Evolutionary conservation across 2,113 vertebrate genomes (phyloP), one percentile per base, ranked within the genome.

Genomic region (Albula goreensis): DNA sequence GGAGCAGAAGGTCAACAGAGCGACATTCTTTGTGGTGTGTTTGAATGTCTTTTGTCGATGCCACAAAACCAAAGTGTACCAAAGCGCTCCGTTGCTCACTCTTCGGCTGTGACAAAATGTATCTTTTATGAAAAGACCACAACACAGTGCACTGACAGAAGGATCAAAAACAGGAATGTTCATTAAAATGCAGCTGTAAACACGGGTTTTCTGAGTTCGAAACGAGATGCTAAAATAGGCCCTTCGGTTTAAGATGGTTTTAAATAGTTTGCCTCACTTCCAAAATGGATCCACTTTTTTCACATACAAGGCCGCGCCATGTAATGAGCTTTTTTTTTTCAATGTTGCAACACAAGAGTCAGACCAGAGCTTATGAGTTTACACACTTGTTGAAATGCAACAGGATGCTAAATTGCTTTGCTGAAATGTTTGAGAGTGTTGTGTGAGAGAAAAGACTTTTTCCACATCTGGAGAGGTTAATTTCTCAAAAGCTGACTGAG

Each of bases 1-100:
- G 52, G 77, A 56, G 81, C 48, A 53, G 49, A 87, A 80, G 49
- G 70, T 66, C 57, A 53, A 87, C 80, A 87, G 11, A 50, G 51
- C 22, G 8, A 74, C 22, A 66, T 66, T 83, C 48, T 48, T 41
- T 19, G 52, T 49, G 25, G 12, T 12, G 25, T 31, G 2, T 70
- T 70, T 15, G 11, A 50, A 12, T 22, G 50, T 11, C 50, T 63
- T 56, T 31, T 25, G 9, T 79, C n/a, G 31, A 85, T n/a, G 77
- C 17, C 52, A 6, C 31, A 48, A 25, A 80, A 11, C 13, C 19
- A n/a, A 85, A 85, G 10, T 25, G 31, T 19, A 19, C 7, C 19
- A n/a, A 85, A 79, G 10, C n/a, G 31, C 10, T 11, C 19, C 31
- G 66, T 50, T 50, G 50, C 56, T 80, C 56, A 51, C 10, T 49